Conservation (phyloP, 2,888 invertebrate genomes). For the Torymus auratus region DNA sequence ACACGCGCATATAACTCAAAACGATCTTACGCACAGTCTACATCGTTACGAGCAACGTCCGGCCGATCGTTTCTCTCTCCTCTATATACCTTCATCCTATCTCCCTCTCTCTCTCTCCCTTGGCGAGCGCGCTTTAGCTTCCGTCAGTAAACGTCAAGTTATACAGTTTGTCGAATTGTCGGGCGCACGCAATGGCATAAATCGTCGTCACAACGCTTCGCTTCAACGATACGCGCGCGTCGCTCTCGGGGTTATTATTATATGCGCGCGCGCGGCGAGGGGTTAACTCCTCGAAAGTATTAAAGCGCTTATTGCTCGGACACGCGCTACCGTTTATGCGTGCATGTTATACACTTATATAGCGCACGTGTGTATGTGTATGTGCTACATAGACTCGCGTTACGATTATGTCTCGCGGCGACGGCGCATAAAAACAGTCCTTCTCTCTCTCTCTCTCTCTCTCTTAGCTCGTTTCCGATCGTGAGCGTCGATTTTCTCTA, state of each 20-base stretch:
- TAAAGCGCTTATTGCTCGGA: slow-evolving; percentile 62
- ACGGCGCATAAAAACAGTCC: slow-evolving; percentile 37
- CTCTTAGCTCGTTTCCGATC: slow-evolving; percentile 47
- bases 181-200: slow-evolving; percentile 31
- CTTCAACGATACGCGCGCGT: neutral
- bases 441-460: neutral
- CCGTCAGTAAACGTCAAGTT: slow-evolving; percentile 5
- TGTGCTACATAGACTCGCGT: slow-evolving; percentile 55
- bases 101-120: slow-evolving; percentile 11
- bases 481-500: neutral
- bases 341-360: too few relatives aligned
- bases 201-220: slow-evolving; percentile 38
- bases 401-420: slow-evolving; percentile 61
- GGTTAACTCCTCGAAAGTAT: slow-evolving; percentile 27
- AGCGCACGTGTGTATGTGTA: neutral
- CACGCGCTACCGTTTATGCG: slow-evolving; percentile 62
- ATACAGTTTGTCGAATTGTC: slow-evolving; percentile 33
- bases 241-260: slow-evolving; percentile 26
- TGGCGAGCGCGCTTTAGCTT: neutral
- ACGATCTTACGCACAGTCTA: slow-evolving; percentile 11
- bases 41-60: slow-evolving; percentile 1
- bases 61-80: slow-evolving; percentile 9
- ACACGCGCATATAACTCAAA: slow-evolving; percentile 12
- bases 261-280: neutral
- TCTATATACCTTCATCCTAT: neutral